Percentiles rank a stretch among this genome's conserved stretches.
These are phyloP conservation scores for Micromesistius poutassou DNA, from an alignment of 2,797 vertebrate genomes.

Conservation along the genomic window DNA sequence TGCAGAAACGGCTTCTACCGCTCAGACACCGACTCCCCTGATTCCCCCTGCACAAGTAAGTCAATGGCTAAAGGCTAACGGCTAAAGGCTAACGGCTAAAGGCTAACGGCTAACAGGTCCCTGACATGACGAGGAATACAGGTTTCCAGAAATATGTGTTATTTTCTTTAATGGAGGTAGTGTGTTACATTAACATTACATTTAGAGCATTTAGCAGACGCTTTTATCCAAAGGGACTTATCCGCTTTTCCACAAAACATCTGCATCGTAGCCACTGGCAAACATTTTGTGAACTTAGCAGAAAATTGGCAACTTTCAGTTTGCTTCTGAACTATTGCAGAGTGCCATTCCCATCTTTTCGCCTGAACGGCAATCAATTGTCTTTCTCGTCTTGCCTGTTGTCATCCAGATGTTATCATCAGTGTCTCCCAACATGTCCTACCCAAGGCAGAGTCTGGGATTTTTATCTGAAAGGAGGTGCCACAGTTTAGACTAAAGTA, in stretches of 20 bases:
- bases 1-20: constrained; percentile 89
- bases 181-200: not conserved
- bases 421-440: constrained; percentile 24
- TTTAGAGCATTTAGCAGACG: not conserved
- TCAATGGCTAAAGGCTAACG: constrained; percentile 11
- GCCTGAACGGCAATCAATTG: constrained; percentile 51
- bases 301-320: not conserved
- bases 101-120: not conserved
- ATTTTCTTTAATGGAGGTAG: too few species aligned
- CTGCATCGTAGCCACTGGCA: not conserved
- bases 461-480: constrained; percentile 19
- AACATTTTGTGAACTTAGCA: not conserved
- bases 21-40: constrained; percentile 83
- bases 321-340: not conserved
- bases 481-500: constrained; percentile 41
- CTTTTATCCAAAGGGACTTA: too few species aligned
- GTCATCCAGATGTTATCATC: constrained; percentile 55
- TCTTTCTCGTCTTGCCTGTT: constrained; percentile 55
- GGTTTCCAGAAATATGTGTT: not conserved
- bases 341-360: constrained; percentile 30
- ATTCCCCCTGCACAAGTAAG: constrained; percentile 92
- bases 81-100: not conserved
- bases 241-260: too few species aligned
- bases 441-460: constrained; percentile 23
- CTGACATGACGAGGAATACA: not conserved